These are phyloP conservation scores for Pyrrhia umbra DNA, from an alignment of 2,888 invertebrate species.

Conservation along the genomic window DNA sequence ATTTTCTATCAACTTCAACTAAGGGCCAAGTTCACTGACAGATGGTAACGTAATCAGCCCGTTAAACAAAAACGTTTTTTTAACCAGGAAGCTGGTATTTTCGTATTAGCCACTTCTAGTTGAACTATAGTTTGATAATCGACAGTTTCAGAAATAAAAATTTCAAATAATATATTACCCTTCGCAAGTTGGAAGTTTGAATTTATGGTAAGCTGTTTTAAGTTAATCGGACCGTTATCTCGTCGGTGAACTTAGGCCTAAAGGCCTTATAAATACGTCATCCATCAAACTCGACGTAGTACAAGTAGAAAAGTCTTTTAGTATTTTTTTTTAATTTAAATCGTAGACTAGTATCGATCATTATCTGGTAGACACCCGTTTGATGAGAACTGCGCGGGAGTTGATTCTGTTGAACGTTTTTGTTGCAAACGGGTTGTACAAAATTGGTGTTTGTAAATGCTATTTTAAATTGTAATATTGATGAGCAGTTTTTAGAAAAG, in stretches of 20 bases:
- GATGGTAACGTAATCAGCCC: too few relatives aligned
- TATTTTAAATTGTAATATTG: constrained; percentile 41
- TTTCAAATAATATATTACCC: too few relatives aligned
- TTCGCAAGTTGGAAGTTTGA: too few relatives aligned
- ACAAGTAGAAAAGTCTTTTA: constrained; percentile 38
- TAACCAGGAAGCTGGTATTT: too few relatives aligned
- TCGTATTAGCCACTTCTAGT: too few relatives aligned
- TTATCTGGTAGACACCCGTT: constrained; percentile 68
- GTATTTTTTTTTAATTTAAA: constrained; percentile 63
- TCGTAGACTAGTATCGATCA: constrained; percentile 62
- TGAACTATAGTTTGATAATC: too few relatives aligned
- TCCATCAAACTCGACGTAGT: constrained; percentile 22
- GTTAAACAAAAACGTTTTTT: too few relatives aligned
- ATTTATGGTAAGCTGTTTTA: too few relatives aligned
- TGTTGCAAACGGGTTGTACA: constrained; percentile 44
- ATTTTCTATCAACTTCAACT: too few relatives aligned
- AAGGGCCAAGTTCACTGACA: too few relatives aligned
- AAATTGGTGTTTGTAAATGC: constrained; percentile 50
- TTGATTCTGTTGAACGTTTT: constrained; percentile 53
- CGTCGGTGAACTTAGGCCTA: neutral
- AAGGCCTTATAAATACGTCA: constrained; percentile 10
- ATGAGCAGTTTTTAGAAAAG: constrained; percentile 20
- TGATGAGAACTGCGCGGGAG: constrained; percentile 67
- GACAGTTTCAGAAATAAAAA: too few relatives aligned
- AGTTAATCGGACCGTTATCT: too few relatives aligned